phyloP scores from a whole-genome alignment of 2,113 vertebrate genomes.

The Macrotis lagotis region DNA sequence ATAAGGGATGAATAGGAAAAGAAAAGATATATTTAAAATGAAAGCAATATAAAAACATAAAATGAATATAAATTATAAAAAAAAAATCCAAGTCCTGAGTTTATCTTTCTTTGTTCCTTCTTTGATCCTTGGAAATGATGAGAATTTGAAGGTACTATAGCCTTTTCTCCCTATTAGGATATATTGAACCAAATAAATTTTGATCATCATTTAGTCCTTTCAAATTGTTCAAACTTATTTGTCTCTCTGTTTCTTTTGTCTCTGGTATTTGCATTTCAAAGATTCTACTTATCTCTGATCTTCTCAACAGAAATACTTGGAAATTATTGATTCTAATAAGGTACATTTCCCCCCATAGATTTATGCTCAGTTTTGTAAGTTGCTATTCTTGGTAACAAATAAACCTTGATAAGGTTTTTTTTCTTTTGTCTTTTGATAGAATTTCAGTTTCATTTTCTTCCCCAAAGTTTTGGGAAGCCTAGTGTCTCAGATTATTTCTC shows the following conservation, averaged over 20 bases:
- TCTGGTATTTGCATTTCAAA: not conserved
- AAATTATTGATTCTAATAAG: not conserved
- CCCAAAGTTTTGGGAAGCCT: too few species aligned
- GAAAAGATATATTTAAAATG: not conserved
- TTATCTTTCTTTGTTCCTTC: not conserved
- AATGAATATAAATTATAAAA: not conserved
- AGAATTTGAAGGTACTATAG: not conserved
- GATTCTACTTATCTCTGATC: not conserved
- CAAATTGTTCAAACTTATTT: not conserved
- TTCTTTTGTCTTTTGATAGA: not conserved
- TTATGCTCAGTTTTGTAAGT: not conserved
- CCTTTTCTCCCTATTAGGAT: not conserved
- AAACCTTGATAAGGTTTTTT: not conserved
- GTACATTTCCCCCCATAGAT: not conserved
- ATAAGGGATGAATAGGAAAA: not conserved
- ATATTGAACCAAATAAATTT: not conserved
- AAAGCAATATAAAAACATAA: not conserved
- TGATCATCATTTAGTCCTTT: not conserved
- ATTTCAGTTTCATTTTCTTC: not conserved
- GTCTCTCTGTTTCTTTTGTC: not conserved
- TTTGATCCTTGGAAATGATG: not conserved
- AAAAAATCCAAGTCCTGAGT: not conserved
- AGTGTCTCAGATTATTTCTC: too few species aligned
- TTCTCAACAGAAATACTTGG: not conserved
- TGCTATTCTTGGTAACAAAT: not conserved